phyloP scores from a whole-genome alignment of 92 coral and sea anemone species.

The Heteractis magnifica region DNA sequence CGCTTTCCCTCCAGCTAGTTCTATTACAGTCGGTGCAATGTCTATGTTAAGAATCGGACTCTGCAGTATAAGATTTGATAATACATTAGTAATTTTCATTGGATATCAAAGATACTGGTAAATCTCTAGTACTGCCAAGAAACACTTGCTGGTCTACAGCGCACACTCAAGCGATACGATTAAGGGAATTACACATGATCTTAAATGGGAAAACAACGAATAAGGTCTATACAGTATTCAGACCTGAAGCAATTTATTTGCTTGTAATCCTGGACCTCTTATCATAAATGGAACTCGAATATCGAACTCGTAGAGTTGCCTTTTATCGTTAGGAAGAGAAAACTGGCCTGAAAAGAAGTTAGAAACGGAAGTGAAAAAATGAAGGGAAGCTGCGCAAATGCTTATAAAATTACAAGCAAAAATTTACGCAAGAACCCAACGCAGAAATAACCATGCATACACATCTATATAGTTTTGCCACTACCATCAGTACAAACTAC shows the following conservation, averaged over 20 bases:
- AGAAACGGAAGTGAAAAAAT: not conserved
- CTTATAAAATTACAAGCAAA: no score
- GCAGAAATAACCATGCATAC: no score
- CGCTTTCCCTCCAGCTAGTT: constrained; percentile 81
- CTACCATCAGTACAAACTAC: no score
- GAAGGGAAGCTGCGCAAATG: not conserved
- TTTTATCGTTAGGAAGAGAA: constrained; percentile 75
- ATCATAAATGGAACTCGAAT: constrained; percentile 80
- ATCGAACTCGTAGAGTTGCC: constrained; percentile 85
- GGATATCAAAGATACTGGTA: not conserved
- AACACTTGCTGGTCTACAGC: no score
- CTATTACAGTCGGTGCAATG: constrained; percentile 82
- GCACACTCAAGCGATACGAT: no score
- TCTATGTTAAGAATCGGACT: constrained; percentile 74
- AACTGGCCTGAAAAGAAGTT: constrained; percentile 64
- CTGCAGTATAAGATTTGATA: constrained; percentile 26
- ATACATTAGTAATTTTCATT: not conserved
- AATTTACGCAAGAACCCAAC: no score
- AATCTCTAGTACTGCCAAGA: no score
- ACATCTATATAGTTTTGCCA: no score
- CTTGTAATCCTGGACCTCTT: constrained; percentile 70
- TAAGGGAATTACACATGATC: no score
- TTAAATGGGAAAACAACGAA: not conserved
- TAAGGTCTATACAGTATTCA: no score
- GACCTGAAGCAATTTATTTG: constrained; percentile 62